Evolutionary conservation across 1,140 invertebrate species (phyloP).

Genomic region (fruit fly (Drosophila melanogaster)): Release_6_plus_ISO1_MT NT_033777.3:15002501-15003000

Average conservation of each 20-base stretch:
- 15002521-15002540: slow-evolving; percentile 5
- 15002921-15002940: slow-evolving; percentile 39
- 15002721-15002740: not conserved
- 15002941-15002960: slow-evolving; percentile 43
- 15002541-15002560: not conserved
- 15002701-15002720: slow-evolving; percentile 42
- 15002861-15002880: slow-evolving; percentile 6
- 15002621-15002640: not conserved
- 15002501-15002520: not conserved
- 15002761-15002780: slow-evolving; percentile 3
- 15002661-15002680: slow-evolving; percentile 9
- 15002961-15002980: slow-evolving; percentile 35
- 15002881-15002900: slow-evolving; percentile 36
- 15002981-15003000: slow-evolving; percentile 47
- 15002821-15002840: slow-evolving; percentile 37
- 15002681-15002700: slow-evolving; percentile 49
- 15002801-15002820: slow-evolving; percentile 50
- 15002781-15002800: slow-evolving; percentile 14
- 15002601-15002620: not conserved
- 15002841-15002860: slow-evolving; percentile 38
- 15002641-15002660: slow-evolving; percentile 9
- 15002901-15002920: slow-evolving; percentile 46
- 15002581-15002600: slow-evolving; percentile 21
- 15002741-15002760: slow-evolving; percentile 13
- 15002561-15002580: not conserved